Base-by-base conservation (phyloP, 1,140 invertebrate genomes). In the Calephelis virginiensis region DNA sequence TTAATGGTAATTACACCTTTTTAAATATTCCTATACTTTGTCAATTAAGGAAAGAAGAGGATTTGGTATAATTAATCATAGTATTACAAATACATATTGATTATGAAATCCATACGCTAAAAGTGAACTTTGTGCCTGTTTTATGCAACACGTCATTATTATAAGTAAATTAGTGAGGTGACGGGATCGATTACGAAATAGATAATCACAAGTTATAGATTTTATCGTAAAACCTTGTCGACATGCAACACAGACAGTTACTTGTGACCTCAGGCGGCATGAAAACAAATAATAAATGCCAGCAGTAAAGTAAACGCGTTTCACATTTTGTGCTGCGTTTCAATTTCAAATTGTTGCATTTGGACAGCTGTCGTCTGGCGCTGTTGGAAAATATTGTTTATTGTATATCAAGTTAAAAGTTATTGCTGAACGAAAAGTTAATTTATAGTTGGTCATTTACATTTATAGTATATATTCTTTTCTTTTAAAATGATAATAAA, bases 301-400 rank as follows among this genome's bases (percentile, higher is more conserved):
- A 69, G 69, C 68, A 28, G 67, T 70, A 72, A 71, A 72, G 73
- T 73, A 71, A 76, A 65, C 65, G 69, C 70, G 71, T 70, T 73
- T 71, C 66, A 76, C 68, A 76, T 76, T 74, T 28, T 74, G 62
- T 70, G 70, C 64, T 56, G 62, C 60, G 66, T 75, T 67, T 67
- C 66, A 60, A 72, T 68, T 68, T 72, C 53, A 66, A 62, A 50
- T 69, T 61, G 56, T 64, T 68, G 37, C 67, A 50, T 78, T 78
- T 78, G 69, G 64, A 78, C 76, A 78, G 74, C 69, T 78, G 76
- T 65, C 61, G 76, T 78, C 76, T 78, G 71, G 73, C 64, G 14
- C 62, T 17, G 63, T 50, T 46, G 48, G 61, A 67, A 68, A 69
- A 67, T 64, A 62, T 64, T 59, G 70, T 61, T 64, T 28, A 53